Conservation (phyloP, 2,113 vertebrate genomes). For the Crotophaga sulcirostris region DNA sequence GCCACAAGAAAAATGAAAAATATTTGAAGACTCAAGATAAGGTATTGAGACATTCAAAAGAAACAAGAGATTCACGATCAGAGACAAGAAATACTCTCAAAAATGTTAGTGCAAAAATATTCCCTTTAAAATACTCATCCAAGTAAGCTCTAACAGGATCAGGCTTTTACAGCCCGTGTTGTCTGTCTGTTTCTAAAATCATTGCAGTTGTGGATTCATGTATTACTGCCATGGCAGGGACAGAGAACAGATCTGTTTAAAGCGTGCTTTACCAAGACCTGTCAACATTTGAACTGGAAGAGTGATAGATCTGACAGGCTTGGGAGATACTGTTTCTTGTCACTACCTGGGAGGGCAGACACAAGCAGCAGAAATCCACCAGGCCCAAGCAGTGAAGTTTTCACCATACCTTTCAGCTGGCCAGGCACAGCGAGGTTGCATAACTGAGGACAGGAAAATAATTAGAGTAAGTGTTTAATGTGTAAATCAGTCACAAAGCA, state of each 20-base stretch:
- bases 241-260: slow-evolving; percentile 58
- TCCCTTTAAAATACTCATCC: not conserved
- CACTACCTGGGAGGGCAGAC: slow-evolving; percentile 16
- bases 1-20: slow-evolving; percentile 13
- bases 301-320: slow-evolving; percentile 54
- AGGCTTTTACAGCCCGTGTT: slow-evolving; percentile 10
- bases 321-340: slow-evolving; percentile 8
- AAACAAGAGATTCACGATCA: not conserved
- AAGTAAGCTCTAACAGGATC: not conserved
- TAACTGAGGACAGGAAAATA: not conserved
- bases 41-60: not conserved
- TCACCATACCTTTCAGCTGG: not conserved
- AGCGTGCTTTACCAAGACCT: not conserved
- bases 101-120: not conserved
- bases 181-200: slow-evolving; percentile 45
- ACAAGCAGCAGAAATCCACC: not conserved
- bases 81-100: not conserved
- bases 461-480: not conserved
- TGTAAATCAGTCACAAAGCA: not conserved
- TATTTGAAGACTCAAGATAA: slow-evolving; percentile 22
- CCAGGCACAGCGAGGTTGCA: not conserved
- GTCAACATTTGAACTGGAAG: slow-evolving; percentile 51
- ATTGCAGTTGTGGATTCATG: slow-evolving; percentile 41
- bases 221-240: slow-evolving; percentile 48
- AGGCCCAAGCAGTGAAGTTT: not conserved